phyloP scores from a whole-genome alignment of 2,797 vertebrate species.

The Cheirogaleus major region DNA sequence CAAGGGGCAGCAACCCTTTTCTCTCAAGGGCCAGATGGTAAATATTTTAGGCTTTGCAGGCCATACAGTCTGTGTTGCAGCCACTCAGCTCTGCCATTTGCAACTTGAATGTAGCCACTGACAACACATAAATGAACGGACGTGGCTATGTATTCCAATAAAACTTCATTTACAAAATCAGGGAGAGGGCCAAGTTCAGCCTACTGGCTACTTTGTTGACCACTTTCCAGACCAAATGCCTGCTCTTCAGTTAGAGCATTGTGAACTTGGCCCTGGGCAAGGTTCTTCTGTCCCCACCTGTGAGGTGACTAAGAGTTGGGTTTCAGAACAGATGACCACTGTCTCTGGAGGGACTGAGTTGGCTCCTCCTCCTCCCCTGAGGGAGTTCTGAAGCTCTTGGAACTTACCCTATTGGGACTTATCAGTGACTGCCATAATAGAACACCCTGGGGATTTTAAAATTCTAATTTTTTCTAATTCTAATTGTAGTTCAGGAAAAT shows the following conservation, averaged over 20 bases:
- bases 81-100: neutral
- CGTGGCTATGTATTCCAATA: neutral
- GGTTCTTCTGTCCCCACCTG: neutral
- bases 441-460: neutral
- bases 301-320: neutral
- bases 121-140: neutral
- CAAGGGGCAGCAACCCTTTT: neutral
- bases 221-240: neutral
- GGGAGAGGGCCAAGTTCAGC: neutral
- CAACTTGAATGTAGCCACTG: neutral
- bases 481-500: neutral
- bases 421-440: neutral
- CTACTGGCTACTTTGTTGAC: neutral
- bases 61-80: neutral
- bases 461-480: neutral
- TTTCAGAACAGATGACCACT: neutral
- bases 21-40: neutral
- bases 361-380: neutral
- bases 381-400: neutral
- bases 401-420: neutral
- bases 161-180: slow-evolving; percentile 42
- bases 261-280: neutral
- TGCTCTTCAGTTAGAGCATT: neutral
- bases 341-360: neutral
- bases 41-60: neutral